Conservation (phyloP, 2,888 invertebrate species). For the Cyaniris semiargus region DNA sequence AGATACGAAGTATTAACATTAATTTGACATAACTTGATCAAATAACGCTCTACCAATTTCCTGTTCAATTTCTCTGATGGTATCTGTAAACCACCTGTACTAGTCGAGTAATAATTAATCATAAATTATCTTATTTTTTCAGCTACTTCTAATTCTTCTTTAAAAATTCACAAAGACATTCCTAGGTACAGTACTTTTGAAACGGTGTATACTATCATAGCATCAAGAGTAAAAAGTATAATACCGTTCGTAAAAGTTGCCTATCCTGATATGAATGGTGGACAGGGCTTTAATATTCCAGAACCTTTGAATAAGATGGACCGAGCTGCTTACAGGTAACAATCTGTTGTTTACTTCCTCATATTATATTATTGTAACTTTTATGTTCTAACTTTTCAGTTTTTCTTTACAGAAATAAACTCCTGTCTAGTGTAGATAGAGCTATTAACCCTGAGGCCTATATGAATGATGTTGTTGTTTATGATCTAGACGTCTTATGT, state of each 20-base stretch:
- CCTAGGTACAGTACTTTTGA: slow-evolving; percentile 61
- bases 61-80: too few species aligned
- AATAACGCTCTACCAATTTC: too few species aligned
- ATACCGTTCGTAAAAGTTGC: slow-evolving; percentile 87
- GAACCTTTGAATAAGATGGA: slow-evolving; percentile 82
- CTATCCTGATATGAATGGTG: slow-evolving; percentile 86
- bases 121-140: slow-evolving; percentile 39
- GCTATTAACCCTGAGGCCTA: slow-evolving; percentile 82
- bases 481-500: slow-evolving; percentile 82
- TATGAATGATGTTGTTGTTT: slow-evolving; percentile 84
- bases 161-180: slow-evolving; percentile 74
- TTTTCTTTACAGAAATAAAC: slow-evolving; percentile 69
- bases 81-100: too few species aligned
- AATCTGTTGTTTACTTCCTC: not conserved
- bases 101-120: not conserved
- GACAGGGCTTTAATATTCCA: slow-evolving; percentile 72
- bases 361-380: not conserved
- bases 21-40: too few species aligned
- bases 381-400: slow-evolving; percentile 10
- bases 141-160: slow-evolving; percentile 68
- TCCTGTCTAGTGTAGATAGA: slow-evolving; percentile 84
- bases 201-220: slow-evolving; percentile 76
- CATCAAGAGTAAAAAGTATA: slow-evolving; percentile 81
- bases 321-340: slow-evolving; percentile 69
- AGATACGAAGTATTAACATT: too few species aligned